Evolutionary conservation across 2,888 invertebrate species (phyloP).

Genomic region (Meandrusa payeni): DNA sequence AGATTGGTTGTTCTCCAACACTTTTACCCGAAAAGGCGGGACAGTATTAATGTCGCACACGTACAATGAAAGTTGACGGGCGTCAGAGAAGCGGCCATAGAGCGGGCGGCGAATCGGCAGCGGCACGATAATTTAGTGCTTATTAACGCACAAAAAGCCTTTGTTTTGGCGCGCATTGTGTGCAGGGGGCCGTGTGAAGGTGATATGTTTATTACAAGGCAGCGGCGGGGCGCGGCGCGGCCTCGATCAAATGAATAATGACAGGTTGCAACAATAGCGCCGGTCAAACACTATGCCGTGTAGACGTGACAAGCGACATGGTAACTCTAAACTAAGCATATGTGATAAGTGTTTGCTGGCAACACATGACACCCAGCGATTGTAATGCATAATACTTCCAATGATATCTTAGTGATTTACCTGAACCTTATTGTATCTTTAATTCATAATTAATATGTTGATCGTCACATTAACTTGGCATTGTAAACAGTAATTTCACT

Average conservation of each 20-base stretch:
- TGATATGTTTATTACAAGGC: slow-evolving; percentile 64
- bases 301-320: slow-evolving; percentile 5
- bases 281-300: not conserved
- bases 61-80: slow-evolving; percentile 13
- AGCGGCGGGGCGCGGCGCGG: slow-evolving; percentile 34
- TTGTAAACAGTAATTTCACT: no score
- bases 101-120: slow-evolving; percentile 30
- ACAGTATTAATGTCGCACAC: not conserved
- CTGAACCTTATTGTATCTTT: no score
- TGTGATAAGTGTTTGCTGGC: no score
- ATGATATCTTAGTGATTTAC: no score
- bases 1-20: no score
- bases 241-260: slow-evolving; percentile 30
- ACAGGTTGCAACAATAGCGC: slow-evolving; percentile 28
- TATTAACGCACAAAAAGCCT: slow-evolving; percentile 53
- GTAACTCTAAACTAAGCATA: no score
- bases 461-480: no score
- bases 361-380: no score
- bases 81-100: slow-evolving; percentile 20
- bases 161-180: slow-evolving; percentile 53
- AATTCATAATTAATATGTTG: no score
- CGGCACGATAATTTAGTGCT: slow-evolving; percentile 44
- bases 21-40: no score
- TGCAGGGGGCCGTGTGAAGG: slow-evolving; percentile 48
- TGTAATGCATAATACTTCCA: no score